Evolutionary conservation across 2,797 vertebrate genomes (phyloP).

Genomic region (Chelonia mydas): DNA sequence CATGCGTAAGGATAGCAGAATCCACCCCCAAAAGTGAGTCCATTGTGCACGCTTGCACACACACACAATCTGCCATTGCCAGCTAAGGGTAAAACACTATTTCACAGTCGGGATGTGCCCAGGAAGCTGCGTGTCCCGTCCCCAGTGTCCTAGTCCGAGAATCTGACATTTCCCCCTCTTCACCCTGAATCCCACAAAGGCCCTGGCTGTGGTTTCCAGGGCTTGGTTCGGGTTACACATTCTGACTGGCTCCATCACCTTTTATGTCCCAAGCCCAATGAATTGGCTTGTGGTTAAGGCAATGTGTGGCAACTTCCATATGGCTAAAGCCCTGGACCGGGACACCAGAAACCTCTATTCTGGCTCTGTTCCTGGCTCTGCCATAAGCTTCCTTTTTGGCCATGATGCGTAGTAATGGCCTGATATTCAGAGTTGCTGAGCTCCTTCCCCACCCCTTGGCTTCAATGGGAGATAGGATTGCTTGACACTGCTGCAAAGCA

Average conservation of each 20-base stretch:
- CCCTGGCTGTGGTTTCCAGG: rapidly evolving
- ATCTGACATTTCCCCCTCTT: background rate
- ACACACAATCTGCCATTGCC: background rate
- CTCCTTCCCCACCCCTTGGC: background rate
- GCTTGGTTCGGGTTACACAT: background rate
- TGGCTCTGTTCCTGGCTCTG: background rate
- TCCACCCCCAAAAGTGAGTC: background rate
- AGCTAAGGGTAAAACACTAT: background rate
- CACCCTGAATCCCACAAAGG: rapidly evolving
- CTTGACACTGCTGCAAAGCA: background rate
- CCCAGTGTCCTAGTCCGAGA: background rate
- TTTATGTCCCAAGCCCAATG: background rate
- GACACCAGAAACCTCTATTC: background rate
- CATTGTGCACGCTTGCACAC: background rate
- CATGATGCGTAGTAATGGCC: background rate
- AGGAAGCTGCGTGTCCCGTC: background rate
- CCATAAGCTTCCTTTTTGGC: background rate
- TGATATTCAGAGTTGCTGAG: background rate
- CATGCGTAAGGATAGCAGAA: background rate
- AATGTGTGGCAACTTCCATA: background rate
- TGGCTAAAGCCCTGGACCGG: background rate
- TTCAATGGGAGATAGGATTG: background rate
- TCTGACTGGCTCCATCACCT: background rate
- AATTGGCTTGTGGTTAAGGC: background rate
- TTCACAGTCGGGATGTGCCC: background rate